Base-by-base conservation (phyloP, 1,140 invertebrate genomes). In the Dinoponera quadriceps region DNA sequence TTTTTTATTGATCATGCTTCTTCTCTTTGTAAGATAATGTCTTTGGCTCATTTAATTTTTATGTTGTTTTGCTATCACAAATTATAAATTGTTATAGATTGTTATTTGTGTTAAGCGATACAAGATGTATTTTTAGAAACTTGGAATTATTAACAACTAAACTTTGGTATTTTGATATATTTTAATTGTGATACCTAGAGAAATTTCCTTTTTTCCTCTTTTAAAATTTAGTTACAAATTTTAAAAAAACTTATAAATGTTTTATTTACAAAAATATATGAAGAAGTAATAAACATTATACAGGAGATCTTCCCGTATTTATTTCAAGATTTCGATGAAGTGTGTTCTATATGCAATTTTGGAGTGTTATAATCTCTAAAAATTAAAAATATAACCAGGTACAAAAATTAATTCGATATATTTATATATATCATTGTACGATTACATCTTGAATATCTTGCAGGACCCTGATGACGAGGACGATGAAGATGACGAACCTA, bases 401-500 rank as follows among this genome's bases (percentile, higher is more conserved):
- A 38, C n/a, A 2, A 16, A 77, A 54, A 1, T 75, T 51, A 5
- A 27, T 55, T 68, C 55, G 55, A 13, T 14, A 13, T 71, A 0
- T 16, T 20, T 78, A 2, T 29, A 44, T 0, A 69, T 48, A 29
- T 48, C n/a, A 48, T 51, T 80, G 5, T 33, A n/a, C 48, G 51
- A 57, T 22, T 80, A 27, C 13, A 55, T 83, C 65, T 57, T 78
- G 29, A 83, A 54, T 63, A 57, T 48, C 16, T 90, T 85, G 20
- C 89, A 94, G 94, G 94, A 94, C 85, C 90, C 90, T 9, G 93
- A 94, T 85, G 92, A 93, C 48, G 94, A 94, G 57, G 94, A 94
- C 20, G 94, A 94, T 4, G 94, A 94, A 60, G 93, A 94, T 1
- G 94, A 94, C 2, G 94, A 94, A 89, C 92, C 93, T 57, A 94